Base-by-base conservation (phyloP, 2,797 vertebrate species). In the Adrianichthys oophorus region DNA sequence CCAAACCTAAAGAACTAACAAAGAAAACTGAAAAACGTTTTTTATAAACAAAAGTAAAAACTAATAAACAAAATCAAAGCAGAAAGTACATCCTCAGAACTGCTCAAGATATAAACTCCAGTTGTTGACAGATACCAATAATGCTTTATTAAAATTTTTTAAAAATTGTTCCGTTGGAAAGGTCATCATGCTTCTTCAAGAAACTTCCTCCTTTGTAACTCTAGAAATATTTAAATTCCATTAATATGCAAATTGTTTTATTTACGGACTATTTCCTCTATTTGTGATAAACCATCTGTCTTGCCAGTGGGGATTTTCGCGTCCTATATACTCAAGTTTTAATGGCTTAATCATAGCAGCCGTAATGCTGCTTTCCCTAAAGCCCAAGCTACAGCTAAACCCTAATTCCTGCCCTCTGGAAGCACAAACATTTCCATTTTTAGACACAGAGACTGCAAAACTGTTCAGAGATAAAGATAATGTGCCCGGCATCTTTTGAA, bases 361-460 rank as follows among this genome's bases (percentile, higher is more conserved):
- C 67, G 18, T 79, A 84, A 81, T 78, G 74, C 77, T 51, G 75
- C 58, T 76, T 79, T 57, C 71, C 80, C 63, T 74, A 41, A 5
- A 72, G 63, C 67, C 19, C 65, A 67, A 59, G 65, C 57, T 44
- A 63, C 48, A 81, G 71, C 41, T 70, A 78, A 84, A 84, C 83
- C 75, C 62, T 23, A 61, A 55, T 79, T 74, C 60, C 13, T 63
- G 67, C 61, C 74, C 70, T 47, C 29, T 56, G 71, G 72, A 79
- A 70, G 69, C 85, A 63, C 73, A 73, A 62, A 40, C 59, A 70
- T 75, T 77, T 79, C 71, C 74, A 76, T 87, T 84, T 79, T 77
- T 76, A 84, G 66, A 74, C 65, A 5, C 68, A 62, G 76, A 83
- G 84, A 84, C 85, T 68, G 87, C 86, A 67, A 66, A 66, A 70